phyloP scores from a whole-genome alignment of 2,797 vertebrate genomes.

The Pseudotriccus pelzelni region DNA sequence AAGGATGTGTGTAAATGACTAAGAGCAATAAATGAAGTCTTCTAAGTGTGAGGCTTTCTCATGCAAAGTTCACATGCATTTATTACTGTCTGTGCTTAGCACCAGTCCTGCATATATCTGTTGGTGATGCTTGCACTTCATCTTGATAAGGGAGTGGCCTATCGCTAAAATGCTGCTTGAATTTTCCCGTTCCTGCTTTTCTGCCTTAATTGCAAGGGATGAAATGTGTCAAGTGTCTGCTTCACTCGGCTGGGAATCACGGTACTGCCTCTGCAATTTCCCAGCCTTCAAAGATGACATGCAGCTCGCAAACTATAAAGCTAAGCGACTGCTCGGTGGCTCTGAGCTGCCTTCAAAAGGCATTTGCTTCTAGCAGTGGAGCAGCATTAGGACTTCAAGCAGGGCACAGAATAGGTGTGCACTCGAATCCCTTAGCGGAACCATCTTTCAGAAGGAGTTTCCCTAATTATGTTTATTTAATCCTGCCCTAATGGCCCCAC shows the following conservation, averaged over 20 bases:
- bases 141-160: constrained; percentile 32
- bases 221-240: constrained; percentile 54
- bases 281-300: constrained; percentile 65
- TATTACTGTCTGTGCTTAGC: constrained; percentile 3
- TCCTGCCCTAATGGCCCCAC: constrained; percentile 13
- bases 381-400: constrained; percentile 47
- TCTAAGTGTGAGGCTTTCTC: constrained; percentile 24
- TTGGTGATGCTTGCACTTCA: neutral
- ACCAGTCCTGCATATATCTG: neutral
- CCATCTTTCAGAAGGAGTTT: neutral
- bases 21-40: constrained; percentile 25
- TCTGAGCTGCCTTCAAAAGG: constrained; percentile 63
- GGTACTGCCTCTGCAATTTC: constrained; percentile 58
- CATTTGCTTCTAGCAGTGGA: constrained; percentile 28
- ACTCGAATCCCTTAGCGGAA: neutral
- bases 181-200: constrained; percentile 29
- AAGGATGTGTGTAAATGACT: constrained; percentile 54
- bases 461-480: constrained; percentile 47
- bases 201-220: constrained; percentile 62
- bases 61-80: constrained; percentile 3
- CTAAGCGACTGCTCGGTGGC: constrained; percentile 34
- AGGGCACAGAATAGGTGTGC: neutral
- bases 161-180: constrained; percentile 39
- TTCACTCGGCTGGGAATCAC: constrained; percentile 56
- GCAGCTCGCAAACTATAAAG: constrained; percentile 55